Percentiles rank a stretch among this genome's conserved stretches.
phyloP scores from a whole-genome alignment of 2,888 invertebrate genomes.

The Venusia cambrica region DNA sequence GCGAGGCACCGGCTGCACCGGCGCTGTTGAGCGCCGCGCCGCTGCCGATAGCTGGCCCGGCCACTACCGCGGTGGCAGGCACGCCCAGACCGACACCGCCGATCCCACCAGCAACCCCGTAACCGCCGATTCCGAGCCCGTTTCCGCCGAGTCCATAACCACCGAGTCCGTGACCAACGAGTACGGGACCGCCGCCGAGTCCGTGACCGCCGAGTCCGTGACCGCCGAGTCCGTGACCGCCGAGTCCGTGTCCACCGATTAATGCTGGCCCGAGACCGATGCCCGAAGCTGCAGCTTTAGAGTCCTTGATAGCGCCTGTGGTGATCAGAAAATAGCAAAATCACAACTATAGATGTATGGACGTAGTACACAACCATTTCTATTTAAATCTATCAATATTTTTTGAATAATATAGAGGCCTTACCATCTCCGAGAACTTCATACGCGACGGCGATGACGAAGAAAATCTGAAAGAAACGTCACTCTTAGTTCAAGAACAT shows the following conservation, averaged over 20 bases:
- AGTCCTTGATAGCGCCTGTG: slow-evolving; percentile 32
- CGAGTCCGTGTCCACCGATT: slow-evolving; percentile 30
- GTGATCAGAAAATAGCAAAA: neutral
- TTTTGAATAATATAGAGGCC: slow-evolving; percentile 13
- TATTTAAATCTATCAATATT: neutral
- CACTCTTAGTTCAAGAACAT: slow-evolving; percentile 2
- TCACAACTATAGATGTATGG: too few species aligned
- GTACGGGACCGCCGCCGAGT: too few species aligned
- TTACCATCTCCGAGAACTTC: slow-evolving; percentile 65
- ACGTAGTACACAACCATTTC: too few species aligned
- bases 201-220: slow-evolving; percentile 25
- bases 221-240: slow-evolving; percentile 30
- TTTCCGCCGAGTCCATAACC: slow-evolving; percentile 27
- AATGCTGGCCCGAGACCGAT: slow-evolving; percentile 21
- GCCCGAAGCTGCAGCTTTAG: slow-evolving; percentile 25
- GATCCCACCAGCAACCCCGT: slow-evolving; percentile 23
- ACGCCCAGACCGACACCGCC: slow-evolving; percentile 29
- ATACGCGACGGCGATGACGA: slow-evolving; percentile 69
- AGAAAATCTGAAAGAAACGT: slow-evolving; percentile 60
- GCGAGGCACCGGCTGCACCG: slow-evolving; percentile 66
- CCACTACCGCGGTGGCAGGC: slow-evolving; percentile 30
- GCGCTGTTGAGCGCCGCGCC: slow-evolving; percentile 63
- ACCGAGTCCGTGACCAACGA: slow-evolving; percentile 30
- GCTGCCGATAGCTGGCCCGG: slow-evolving; percentile 43
- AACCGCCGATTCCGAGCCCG: slow-evolving; percentile 26